Evolutionary conservation across 2,797 vertebrate genomes (phyloP).

Genomic region (Halcyon chelicuti): DNA sequence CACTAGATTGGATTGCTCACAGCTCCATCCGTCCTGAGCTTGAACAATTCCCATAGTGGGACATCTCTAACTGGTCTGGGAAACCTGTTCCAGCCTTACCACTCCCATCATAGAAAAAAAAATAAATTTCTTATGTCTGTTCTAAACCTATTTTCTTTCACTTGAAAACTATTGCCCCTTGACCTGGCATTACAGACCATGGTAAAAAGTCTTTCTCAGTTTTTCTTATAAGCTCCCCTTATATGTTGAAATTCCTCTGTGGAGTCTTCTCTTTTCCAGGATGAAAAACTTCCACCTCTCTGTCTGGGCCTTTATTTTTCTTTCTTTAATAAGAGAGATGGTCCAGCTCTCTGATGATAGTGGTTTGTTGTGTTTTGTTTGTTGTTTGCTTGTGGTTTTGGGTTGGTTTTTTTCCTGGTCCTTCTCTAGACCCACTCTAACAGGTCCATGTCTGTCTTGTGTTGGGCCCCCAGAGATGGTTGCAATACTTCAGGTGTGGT

Average conservation of each 20-base stretch:
- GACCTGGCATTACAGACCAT: not conserved
- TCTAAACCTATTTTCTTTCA: not conserved
- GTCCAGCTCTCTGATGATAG: not conserved
- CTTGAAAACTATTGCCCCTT: not conserved
- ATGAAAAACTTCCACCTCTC: not conserved
- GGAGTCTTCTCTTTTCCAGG: not conserved
- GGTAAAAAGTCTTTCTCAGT: not conserved
- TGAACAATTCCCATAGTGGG: not conserved
- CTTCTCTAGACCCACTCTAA: not conserved
- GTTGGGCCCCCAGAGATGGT: not conserved
- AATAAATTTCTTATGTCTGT: not conserved
- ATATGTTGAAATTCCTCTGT: not conserved
- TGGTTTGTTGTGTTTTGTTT: too few relatives aligned
- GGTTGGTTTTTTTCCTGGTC: not conserved
- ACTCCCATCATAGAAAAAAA: too few relatives aligned
- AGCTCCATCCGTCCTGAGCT: not conserved
- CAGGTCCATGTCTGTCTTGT: not conserved
- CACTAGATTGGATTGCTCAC: not conserved
- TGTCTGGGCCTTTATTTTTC: too few relatives aligned
- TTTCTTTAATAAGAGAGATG: not conserved
- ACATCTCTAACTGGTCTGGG: not conserved
- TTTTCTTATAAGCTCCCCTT: not conserved
- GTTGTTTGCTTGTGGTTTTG: too few relatives aligned
- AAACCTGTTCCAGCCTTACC: not conserved
- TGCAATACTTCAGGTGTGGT: fast-evolving